phyloP scores from a whole-genome alignment of 2,888 invertebrate genomes.

The Pimpla rufipes region DNA sequence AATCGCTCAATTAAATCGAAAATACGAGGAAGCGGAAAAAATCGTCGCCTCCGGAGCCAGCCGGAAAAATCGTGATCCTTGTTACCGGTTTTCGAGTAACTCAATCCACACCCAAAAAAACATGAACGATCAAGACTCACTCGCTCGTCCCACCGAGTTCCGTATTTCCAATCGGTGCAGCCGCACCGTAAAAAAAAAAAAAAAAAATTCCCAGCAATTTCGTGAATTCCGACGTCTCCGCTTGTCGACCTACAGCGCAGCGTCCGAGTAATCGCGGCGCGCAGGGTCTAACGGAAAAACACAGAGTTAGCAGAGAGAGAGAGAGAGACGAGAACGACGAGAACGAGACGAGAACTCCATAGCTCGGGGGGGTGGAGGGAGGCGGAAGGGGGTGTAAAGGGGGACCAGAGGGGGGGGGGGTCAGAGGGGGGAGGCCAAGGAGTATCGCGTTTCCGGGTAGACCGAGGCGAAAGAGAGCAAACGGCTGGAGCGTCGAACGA shows the following conservation, averaged over 20 bases:
- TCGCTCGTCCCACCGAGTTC: not conserved
- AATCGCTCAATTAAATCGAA: no score
- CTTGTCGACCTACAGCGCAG: conserved; percentile 19
- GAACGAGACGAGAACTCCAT: conserved; percentile 44
- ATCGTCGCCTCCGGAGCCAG: no score
- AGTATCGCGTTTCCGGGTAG: conserved; percentile 67
- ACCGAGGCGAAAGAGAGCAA: conserved; percentile 56
- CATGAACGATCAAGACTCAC: no score
- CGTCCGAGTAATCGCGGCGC: conserved; percentile 34
- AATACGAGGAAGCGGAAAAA: no score
- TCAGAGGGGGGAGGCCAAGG: conserved; percentile 43
- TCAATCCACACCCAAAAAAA: no score
- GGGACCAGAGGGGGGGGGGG: not conserved
- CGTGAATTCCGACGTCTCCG: conserved; percentile 22
- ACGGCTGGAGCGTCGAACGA: conserved; percentile 10
- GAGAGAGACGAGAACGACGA: conserved; percentile 40
- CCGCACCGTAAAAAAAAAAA: not conserved
- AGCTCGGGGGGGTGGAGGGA: conserved; percentile 43
- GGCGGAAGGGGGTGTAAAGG: not conserved
- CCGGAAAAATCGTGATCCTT: no score
- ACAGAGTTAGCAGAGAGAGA: no score
- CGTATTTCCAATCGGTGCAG: not conserved
- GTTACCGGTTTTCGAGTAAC: no score
- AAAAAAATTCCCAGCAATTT: conserved; percentile 7
- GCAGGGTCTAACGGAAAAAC: conserved; percentile 39